A percentile compares a stretch with the other conserved stretches of the same genome.
Conservation (phyloP, 92 coral and sea anemone species). For the Ricordea florida region DNA sequence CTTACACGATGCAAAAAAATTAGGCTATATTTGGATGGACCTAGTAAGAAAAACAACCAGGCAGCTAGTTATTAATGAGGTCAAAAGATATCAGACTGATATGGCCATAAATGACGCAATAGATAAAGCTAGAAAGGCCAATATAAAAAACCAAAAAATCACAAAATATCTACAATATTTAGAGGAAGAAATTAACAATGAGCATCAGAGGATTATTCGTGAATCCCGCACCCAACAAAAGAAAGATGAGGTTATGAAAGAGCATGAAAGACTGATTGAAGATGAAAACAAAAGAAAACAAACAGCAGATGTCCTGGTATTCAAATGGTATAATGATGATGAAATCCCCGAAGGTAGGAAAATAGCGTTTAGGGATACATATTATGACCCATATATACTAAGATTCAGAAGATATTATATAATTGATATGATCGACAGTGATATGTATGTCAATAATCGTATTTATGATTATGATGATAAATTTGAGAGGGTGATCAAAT, state of each 20-base stretch:
- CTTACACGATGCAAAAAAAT: neutral
- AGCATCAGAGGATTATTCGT: neutral
- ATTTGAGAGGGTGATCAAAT: too few species aligned
- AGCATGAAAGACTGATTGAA: neutral
- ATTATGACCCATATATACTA: too few species aligned
- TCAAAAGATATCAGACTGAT: neutral
- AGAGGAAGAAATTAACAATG: neutral
- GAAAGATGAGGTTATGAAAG: neutral
- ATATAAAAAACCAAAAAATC: neutral
- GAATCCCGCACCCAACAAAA: neutral
- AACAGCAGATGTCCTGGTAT: conserved; percentile 10
- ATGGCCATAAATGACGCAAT: neutral
- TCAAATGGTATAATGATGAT: neutral
- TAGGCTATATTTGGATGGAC: conserved; percentile 18
- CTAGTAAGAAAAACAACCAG: neutral
- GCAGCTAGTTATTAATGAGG: neutral
- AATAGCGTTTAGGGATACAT: too few species aligned
- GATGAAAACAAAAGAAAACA: neutral
- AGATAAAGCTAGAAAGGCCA: neutral
- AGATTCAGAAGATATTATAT: too few species aligned
- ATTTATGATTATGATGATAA: too few species aligned
- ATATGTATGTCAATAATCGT: too few species aligned
- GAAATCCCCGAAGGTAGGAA: too few species aligned
- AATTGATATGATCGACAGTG: too few species aligned
- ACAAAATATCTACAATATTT: neutral